Percentiles rank a stretch among this genome's conserved stretches.
Evolutionary conservation across 1,140 invertebrate genomes (phyloP).

Genomic region (Pseudobourletiella spinata): DNA sequence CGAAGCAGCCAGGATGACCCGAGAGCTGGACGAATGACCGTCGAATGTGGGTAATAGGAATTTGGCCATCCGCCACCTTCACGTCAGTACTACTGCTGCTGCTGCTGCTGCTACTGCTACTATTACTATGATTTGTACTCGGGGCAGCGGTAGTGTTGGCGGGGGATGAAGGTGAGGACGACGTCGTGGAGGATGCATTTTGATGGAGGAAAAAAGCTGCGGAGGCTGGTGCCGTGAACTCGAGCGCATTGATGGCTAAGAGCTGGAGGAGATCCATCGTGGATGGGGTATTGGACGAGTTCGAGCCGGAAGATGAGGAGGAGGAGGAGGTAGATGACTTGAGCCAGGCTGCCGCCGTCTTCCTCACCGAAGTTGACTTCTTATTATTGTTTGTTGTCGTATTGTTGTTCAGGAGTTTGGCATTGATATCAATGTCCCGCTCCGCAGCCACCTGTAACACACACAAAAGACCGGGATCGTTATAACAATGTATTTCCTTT

Average conservation of each 20-base stretch:
- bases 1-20: conserved; percentile 84
- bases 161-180: neutral
- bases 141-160: neutral
- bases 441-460: conserved; percentile 19
- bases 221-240: conserved; percentile 74
- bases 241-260: conserved; percentile 61
- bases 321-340: neutral
- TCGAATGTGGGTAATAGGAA: neutral
- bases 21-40: conserved; percentile 64
- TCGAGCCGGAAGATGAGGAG: neutral
- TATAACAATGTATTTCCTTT: too few relatives aligned
- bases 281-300: neutral
- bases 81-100: conserved; percentile 2
- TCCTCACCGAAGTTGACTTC: neutral
- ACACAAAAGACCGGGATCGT: too few relatives aligned
- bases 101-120: neutral
- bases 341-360: neutral
- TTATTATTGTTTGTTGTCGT: neutral
- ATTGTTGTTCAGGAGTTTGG: conserved; percentile 4
- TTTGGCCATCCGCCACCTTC: neutral
- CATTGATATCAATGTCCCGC: conserved; percentile 14
- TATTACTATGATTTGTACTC: neutral
- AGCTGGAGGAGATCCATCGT: conserved; percentile 21
- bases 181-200: neutral
- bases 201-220: conserved; percentile 13